Evolutionary conservation across 2,797 vertebrate species (phyloP).

Genomic region (Uromys caudimaculatus): DNA sequence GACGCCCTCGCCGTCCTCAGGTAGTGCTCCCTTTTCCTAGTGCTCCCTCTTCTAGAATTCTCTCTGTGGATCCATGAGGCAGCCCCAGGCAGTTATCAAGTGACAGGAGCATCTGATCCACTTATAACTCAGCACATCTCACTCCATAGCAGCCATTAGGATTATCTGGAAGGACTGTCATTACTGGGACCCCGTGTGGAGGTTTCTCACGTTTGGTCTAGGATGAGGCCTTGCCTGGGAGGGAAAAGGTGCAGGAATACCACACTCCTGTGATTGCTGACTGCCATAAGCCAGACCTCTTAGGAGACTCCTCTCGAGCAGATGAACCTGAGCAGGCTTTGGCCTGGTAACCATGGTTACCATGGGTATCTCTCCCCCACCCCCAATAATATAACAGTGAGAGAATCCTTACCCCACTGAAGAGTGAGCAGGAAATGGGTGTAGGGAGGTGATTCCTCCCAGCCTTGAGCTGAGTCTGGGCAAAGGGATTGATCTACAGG

Average conservation of each 20-base stretch:
- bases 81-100: not conserved
- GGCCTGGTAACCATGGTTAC: slow-evolving; percentile 52
- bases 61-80: not conserved
- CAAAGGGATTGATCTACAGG: not conserved
- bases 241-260: not conserved
- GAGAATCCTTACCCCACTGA: not conserved
- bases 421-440: not conserved
- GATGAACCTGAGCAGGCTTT: not conserved
- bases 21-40: not conserved
- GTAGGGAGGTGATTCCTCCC: too few relatives aligned
- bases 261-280: not conserved
- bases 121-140: not conserved
- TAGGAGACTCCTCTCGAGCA: not conserved
- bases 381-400: not conserved
- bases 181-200: rapidly evolving
- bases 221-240: not conserved
- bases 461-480: not conserved
- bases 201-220: not conserved
- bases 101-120: rapidly evolving
- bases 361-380: not conserved
- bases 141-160: not conserved
- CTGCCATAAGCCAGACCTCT: not conserved
- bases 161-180: not conserved
- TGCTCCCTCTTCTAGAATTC: not conserved
- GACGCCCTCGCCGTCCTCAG: rapidly evolving